Evolutionary conservation across 2,888 invertebrate species (phyloP), one percentile per base, ranked within the genome.

Genomic region (Cistogaster globosa): DNA sequence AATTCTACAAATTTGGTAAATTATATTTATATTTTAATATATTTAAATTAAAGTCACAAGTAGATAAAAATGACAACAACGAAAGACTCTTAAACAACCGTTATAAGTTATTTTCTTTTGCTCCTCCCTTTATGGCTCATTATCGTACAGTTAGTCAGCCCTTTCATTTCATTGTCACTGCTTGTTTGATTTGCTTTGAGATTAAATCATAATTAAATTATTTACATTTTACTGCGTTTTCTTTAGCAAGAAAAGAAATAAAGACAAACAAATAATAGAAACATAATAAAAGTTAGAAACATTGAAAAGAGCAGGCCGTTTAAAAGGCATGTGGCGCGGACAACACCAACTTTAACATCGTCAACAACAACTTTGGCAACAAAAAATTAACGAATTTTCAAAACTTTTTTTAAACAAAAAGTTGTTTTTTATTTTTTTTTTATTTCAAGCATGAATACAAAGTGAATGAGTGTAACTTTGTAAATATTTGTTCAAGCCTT

Each of bases 131-230:
- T 12, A 38, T 76, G 36, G 12, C 20, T 45, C 45, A 22, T 51
- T 60, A 51, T 32, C 51, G 16, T 18, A 7, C 18, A 2, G 58
- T 53, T 22, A 60, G 53, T 53, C 11, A n/a, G 22, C 12, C 3
- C 72, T 60, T 67, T 62, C 20, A 48, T 62, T 57, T 26, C 18
- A 48, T 68, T 81, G 77, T 78, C 77, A 78, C 84, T 81, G 77
- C 62, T 75, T 85, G 81, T 81, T 81, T 78, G 68, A 78, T 63
- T 78, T 81, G 63, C 77, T 85, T 51, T 63, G 74, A 45, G 69
- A 85, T 78, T 85, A 81, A 81, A 81, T 74, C 78, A 78, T 85
- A 85, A 85, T 85, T 85, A 85, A 85, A 85, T 85, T 85, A 85
- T 85, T 85, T 74, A 81, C 84, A 60, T 81, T 81, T 53, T 65